phyloP scores from a whole-genome alignment of 2,113 vertebrate species.

The Forbesichthys agassizii region DNA sequence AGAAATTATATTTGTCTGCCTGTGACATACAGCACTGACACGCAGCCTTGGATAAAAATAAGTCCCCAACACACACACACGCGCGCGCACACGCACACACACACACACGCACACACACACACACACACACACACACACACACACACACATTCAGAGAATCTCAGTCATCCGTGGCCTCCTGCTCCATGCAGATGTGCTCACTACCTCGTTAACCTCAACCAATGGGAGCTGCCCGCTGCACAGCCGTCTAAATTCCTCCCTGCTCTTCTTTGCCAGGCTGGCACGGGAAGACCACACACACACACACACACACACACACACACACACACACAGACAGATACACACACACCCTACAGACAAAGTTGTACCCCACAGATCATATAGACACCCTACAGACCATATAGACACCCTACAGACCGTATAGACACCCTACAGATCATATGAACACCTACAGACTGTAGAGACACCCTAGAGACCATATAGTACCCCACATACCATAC shows the following conservation, averaged over 20 bases:
- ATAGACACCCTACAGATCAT: too few species aligned
- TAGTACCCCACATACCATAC: too few species aligned
- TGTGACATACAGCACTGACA: slow-evolving; percentile 24
- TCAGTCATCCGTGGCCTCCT: slow-evolving; percentile 56
- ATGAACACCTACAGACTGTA: too few species aligned
- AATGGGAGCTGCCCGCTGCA: slow-evolving; percentile 58
- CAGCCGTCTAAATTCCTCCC: slow-evolving; percentile 14
- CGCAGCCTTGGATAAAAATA: slow-evolving; percentile 31
- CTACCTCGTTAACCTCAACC: slow-evolving; percentile 68
- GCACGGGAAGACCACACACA: slow-evolving; percentile 51
- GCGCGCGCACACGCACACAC: slow-evolving; percentile 19
- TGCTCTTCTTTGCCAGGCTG: slow-evolving; percentile 61
- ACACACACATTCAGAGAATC: neutral
- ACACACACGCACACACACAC: neutral
- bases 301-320: slow-evolving; percentile 10
- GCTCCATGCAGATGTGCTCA: slow-evolving; percentile 67
- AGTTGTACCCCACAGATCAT: too few species aligned
- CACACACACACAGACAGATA: slow-evolving; percentile 26
- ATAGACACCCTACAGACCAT: too few species aligned
- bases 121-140: slow-evolving; percentile 20
- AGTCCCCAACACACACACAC: slow-evolving; percentile 26
- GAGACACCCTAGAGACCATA: neutral
- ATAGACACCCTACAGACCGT: neutral
- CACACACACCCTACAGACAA: neutral
- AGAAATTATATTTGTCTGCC: neutral